Base-by-base conservation (phyloP, 30 jellyfish, hydroid and myxozoan genomes). In the Hydractinia echinata region DNA sequence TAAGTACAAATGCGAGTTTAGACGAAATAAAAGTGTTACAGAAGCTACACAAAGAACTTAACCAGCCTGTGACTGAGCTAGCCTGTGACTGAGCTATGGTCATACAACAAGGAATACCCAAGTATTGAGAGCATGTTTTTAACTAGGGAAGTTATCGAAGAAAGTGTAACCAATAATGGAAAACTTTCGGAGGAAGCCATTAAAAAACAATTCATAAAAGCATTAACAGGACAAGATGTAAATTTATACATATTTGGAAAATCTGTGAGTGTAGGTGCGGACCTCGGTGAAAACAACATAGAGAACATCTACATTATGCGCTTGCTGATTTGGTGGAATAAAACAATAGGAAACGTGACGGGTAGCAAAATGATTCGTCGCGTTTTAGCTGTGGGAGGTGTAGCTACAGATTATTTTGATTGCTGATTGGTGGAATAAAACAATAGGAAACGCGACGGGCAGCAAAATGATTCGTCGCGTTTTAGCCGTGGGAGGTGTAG, bases 401-500 rank as follows among this genome's bases (percentile, higher is more conserved):
- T 87, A 21, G 90, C 89, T 39, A 86, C 96, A 1, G 60, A 54
- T 16, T 93, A 93, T 66, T 93, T 93, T 74, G 96, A 76, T 39
- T 79, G 87, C n/a, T 20, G 54, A 66, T 60, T 93, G 99, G 99
- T 93, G 99, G 99, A 60, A 83, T 54, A 72, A 85, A 52, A 81
- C 96, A 21, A 76, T 93, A 4, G 82, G 95, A 1, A 66, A 53
- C 15, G 90, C 86, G 49, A 93, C 99, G 13, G 89, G 88, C 1
- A 85, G 96, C 80, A 73, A 74, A 61, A 58, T 91, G 87, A 55
- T 53, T 7, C 86, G 92, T 19, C 96, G 93, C 19, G 91, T 79
- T 39, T 79, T 93, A 15, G 96, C 99, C 8, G 99, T 88, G 6
- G 99, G 99, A 11, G 99, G 99, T 11, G 96, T 88, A 21, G 90